phyloP scores from a whole-genome alignment of 2,797 vertebrate species.

The Hipposideros larvatus region DNA sequence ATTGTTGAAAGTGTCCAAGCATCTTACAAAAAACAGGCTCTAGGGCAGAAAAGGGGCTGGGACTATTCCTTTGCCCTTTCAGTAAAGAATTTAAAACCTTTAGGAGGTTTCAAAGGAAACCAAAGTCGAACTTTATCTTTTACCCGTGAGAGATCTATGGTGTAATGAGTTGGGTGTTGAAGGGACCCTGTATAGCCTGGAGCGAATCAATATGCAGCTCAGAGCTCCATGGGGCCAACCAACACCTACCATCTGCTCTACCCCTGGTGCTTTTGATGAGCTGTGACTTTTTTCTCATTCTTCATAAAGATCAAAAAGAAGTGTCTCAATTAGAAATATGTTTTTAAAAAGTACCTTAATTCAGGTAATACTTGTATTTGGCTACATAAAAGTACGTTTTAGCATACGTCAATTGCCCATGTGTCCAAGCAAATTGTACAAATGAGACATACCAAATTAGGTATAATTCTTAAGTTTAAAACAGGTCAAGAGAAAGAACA shows the following conservation, averaged over 20 bases:
- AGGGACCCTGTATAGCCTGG: no score
- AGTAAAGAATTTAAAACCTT: neutral
- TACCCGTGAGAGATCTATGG: neutral
- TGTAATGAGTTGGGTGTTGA: neutral
- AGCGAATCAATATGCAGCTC: neutral
- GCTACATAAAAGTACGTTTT: neutral
- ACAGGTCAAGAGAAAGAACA: neutral
- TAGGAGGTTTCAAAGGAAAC: neutral
- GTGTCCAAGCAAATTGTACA: neutral
- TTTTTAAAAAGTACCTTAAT: neutral
- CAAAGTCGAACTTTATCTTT: neutral
- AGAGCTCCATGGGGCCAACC: neutral
- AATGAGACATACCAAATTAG: neutral
- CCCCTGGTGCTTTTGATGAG: neutral
- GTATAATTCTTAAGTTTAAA: constrained; percentile 17
- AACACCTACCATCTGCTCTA: neutral
- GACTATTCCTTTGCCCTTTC: neutral
- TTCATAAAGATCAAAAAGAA: neutral
- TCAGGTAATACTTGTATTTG: neutral
- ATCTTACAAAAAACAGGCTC: neutral
- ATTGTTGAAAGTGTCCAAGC: constrained; percentile 9
- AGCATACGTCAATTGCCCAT: neutral
- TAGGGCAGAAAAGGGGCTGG: neutral
- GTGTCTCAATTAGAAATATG: neutral
- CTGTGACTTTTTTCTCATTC: neutral